A percentile compares a stretch with the other conserved stretches of the same genome.
Evolutionary conservation across 1,140 invertebrate species (phyloP).

Genomic region (Drosophila nasuta): DNA sequence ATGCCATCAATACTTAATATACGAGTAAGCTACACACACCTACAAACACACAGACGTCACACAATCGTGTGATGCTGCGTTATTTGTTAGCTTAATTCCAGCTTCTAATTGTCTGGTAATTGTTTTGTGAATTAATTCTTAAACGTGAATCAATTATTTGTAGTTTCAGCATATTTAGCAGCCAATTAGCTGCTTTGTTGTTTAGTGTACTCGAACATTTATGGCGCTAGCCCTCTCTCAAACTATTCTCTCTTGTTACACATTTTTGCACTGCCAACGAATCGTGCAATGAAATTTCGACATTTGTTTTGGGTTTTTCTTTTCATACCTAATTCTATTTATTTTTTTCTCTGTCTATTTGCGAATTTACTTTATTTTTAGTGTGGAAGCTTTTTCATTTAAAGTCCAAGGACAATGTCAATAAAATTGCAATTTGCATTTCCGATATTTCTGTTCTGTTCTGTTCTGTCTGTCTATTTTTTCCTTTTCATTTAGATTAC

Average conservation of each 20-base stretch:
- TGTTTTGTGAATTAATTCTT: not conserved
- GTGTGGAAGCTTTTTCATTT: slow-evolving; percentile 72
- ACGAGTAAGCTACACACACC: slow-evolving; percentile 8
- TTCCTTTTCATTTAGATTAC: slow-evolving; percentile 37
- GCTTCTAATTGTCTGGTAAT: slow-evolving; percentile 11
- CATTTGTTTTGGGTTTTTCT: slow-evolving; percentile 33
- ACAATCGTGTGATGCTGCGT: no score
- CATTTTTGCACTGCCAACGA: slow-evolving; percentile 37
- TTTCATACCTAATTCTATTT: slow-evolving; percentile 32
- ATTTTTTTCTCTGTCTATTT: slow-evolving; percentile 32
- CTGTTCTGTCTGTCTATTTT: slow-evolving; percentile 6
- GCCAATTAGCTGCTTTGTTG: slow-evolving; percentile 21
- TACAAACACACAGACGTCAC: not conserved
- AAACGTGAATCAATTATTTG: slow-evolving; percentile 15
- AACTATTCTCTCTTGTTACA: slow-evolving; percentile 18
- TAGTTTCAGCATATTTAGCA: not conserved
- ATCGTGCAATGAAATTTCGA: slow-evolving; percentile 28
- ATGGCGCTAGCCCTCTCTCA: slow-evolving; percentile 15
- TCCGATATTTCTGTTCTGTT: slow-evolving; percentile 51
- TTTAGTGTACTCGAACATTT: slow-evolving; percentile 9
- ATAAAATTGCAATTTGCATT: slow-evolving; percentile 65
- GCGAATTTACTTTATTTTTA: slow-evolving; percentile 76
- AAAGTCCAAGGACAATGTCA: slow-evolving; percentile 78
- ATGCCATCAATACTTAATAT: not conserved
- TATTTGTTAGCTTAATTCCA: not conserved